Evolutionary conservation across 2,797 vertebrate genomes (phyloP).

Genomic region (Poeciliopsis presidionis): DNA sequence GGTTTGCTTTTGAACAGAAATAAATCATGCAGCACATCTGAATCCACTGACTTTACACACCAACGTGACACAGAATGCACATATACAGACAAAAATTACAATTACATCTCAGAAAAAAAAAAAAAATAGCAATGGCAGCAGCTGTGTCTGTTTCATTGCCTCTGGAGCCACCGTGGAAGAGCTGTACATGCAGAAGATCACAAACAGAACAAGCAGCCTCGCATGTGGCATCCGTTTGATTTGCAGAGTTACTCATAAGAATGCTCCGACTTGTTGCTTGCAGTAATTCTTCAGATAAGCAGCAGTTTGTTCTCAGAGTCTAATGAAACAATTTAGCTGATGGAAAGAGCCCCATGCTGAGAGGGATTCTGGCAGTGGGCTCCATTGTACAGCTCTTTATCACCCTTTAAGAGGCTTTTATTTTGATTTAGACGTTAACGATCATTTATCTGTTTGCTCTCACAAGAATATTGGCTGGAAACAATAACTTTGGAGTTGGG

Average conservation of each 20-base stretch:
- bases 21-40: constrained; percentile 2
- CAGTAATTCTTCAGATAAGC: constrained; percentile 69
- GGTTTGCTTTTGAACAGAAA: background rate
- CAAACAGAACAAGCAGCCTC: constrained; percentile 20
- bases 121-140: constrained; percentile 48
- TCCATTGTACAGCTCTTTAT: constrained; percentile 70
- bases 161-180: constrained; percentile 33
- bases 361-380: constrained; percentile 64
- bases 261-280: constrained; percentile 43
- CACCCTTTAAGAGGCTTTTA: constrained; percentile 76
- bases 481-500: constrained; percentile 45
- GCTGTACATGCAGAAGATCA: constrained; percentile 19
- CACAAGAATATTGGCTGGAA: constrained; percentile 57
- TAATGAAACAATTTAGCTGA: constrained; percentile 74
- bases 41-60: constrained; percentile 11
- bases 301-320: constrained; percentile 54
- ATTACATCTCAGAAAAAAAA: constrained; percentile 23
- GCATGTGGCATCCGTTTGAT: constrained; percentile 11
- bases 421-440: constrained; percentile 79
- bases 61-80: background rate
- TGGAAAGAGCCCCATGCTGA: constrained; percentile 67
- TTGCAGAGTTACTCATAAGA: constrained; percentile 33
- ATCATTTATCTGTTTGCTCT: constrained; percentile 75
- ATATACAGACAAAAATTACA: constrained; percentile 15
- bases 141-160: constrained; percentile 63